A percentile compares a stretch with the other conserved stretches of the same genome.
phyloP scores from a whole-genome alignment of 2,888 invertebrate genomes.

The Choristoneura rosaceana region DNA sequence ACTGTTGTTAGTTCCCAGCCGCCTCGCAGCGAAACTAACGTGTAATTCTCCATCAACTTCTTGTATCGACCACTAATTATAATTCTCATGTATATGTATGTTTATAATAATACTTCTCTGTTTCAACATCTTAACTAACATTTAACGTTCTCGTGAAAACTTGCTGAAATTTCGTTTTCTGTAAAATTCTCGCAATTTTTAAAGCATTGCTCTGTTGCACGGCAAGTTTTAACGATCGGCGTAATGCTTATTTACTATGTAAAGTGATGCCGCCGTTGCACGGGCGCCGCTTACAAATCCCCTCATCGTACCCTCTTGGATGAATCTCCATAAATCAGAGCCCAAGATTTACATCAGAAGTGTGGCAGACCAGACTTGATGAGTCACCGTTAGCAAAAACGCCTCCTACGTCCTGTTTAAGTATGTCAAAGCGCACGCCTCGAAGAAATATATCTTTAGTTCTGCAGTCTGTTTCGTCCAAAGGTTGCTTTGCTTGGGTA shows the following conservation, averaged over 20 bases:
- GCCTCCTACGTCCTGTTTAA: slow-evolving; percentile 22
- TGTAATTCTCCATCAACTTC: slow-evolving; percentile 23
- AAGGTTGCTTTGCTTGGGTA: slow-evolving; percentile 1
- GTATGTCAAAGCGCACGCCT: slow-evolving; percentile 25
- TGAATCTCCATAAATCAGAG: slow-evolving; percentile 32
- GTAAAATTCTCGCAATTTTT: neutral
- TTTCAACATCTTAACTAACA: slow-evolving; percentile 1
- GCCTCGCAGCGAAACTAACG: slow-evolving; percentile 16
- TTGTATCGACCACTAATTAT: slow-evolving; percentile 22
- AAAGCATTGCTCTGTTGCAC: neutral
- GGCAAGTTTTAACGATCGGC: neutral
- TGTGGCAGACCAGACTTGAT: slow-evolving; percentile 8
- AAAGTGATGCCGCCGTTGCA: slow-evolving; percentile 28
- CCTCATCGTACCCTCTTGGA: slow-evolving; percentile 12
- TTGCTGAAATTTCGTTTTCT: neutral
- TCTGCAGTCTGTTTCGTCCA: neutral
- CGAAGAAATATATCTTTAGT: slow-evolving; percentile 19
- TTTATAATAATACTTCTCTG: slow-evolving; percentile 12
- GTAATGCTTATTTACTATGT: slow-evolving; percentile 28
- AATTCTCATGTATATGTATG: slow-evolving; percentile 22
- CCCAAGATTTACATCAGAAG: slow-evolving; percentile 35
- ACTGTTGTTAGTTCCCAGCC: slow-evolving; percentile 23
- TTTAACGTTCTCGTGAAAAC: neutral
- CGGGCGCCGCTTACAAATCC: slow-evolving; percentile 21
- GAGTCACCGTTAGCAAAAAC: slow-evolving; percentile 29